Percentiles rank a stretch among this genome's conserved stretches.
These are phyloP conservation scores for Melanotaenia duboulayi DNA, from an alignment of 2,113 vertebrate species.

Conservation along the genomic window DNA sequence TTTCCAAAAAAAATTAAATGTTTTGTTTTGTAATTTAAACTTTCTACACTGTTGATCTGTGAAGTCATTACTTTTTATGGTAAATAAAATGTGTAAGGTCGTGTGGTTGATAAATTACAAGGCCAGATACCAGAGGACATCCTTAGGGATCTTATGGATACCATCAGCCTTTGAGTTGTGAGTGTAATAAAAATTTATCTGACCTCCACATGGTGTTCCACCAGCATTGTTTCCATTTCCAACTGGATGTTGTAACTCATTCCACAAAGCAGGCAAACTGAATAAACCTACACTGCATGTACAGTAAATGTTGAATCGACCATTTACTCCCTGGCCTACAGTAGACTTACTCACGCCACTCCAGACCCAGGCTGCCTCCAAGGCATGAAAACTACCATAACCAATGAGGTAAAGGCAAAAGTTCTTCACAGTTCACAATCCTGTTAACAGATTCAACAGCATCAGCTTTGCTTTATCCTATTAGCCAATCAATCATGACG, in stretches of 20 bases:
- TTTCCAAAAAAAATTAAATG: too few species aligned
- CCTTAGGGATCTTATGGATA: not conserved
- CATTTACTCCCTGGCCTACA: not conserved
- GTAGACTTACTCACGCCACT: not conserved
- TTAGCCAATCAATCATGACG: constrained; percentile 50
- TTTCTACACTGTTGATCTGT: not conserved
- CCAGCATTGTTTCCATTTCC: not conserved
- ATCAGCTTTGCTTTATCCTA: constrained; percentile 39
- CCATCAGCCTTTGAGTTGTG: not conserved
- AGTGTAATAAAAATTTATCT: not conserved
- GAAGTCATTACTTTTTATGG: too few species aligned
- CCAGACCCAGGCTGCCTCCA: constrained; percentile 9
- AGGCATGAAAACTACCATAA: constrained; percentile 46
- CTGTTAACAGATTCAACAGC: constrained; percentile 51
- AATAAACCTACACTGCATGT: not conserved
- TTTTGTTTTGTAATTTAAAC: not conserved
- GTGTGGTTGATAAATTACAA: not conserved
- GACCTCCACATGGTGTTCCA: too few species aligned
- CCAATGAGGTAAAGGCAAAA: constrained; percentile 60
- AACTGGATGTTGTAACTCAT: not conserved
- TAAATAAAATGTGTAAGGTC: not conserved
- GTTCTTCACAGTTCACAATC: constrained; percentile 54
- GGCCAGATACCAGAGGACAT: not conserved
- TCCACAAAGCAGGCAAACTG: not conserved
- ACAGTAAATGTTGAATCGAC: not conserved